phyloP scores from a whole-genome alignment of 2,113 vertebrate species.

The Origma solitaria region DNA sequence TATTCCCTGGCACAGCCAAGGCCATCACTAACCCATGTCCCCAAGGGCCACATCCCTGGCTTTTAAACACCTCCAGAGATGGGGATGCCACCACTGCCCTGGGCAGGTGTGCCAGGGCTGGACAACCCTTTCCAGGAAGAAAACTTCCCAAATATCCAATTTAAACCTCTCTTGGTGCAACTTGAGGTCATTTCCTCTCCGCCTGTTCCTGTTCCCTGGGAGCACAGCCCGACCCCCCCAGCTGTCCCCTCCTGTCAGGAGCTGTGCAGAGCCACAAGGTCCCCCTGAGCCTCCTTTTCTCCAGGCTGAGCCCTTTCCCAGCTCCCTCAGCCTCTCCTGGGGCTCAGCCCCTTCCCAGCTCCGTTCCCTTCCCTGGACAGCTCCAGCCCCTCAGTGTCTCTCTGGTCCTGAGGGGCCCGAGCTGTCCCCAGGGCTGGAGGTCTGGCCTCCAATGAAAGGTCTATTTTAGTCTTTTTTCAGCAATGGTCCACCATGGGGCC shows the following conservation, averaged over 20 bases:
- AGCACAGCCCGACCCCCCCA: neutral
- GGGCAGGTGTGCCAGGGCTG: fast-evolving
- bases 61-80: fast-evolving
- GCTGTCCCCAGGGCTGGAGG: neutral
- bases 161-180: fast-evolving
- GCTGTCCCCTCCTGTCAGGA: neutral
- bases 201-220: neutral
- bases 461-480: neutral
- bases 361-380: neutral
- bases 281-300: neutral
- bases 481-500: fast-evolving
- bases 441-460: neutral
- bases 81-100: fast-evolving
- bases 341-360: neutral
- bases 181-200: fast-evolving
- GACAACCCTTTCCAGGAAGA: fast-evolving
- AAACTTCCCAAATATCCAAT: fast-evolving
- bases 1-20: neutral
- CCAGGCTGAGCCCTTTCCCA: neutral
- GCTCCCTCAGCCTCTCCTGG: neutral
- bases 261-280: neutral
- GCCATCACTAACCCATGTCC: neutral
- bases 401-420: neutral
- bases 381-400: neutral
- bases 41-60: fast-evolving